Base-by-base conservation (phyloP, 2,797 vertebrate species). In the Champsocephalus esox region DNA sequence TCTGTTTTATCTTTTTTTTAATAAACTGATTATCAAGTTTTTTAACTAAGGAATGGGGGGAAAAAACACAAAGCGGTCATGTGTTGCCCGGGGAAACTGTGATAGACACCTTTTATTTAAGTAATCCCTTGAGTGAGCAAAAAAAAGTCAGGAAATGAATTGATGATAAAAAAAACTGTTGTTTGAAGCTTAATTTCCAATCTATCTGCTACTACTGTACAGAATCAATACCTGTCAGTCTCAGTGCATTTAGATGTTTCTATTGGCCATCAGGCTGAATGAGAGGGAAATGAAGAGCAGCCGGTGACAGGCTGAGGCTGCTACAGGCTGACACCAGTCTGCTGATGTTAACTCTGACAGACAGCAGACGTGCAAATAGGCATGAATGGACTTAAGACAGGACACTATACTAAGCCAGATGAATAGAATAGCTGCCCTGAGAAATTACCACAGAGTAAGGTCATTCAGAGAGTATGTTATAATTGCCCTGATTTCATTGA, bases 251-350 rank as follows among this genome's bases (percentile, higher is more conserved):
- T 64, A 16, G 43, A 72, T 57, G 57, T 51, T 19, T 64, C 66
- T 51, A 62, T 62, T 51, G 71, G 74, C 61, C 24, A 4, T 45
- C 52, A 62, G 58, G 46, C 34, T 73, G 69, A 77, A 38, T 62
- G 69, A 74, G 75, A 66, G 52, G 52, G 52, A 77, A 71, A 77
- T 46, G 41, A 85, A 83, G 70, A 84, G 0, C 4, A 59, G 49
- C 28, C 68, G 32, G 85, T 80, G 83, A 84, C 77, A 81, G 80
- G 73, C 84, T 50, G 85, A 66, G 85, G 46, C 85, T 57, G 83
- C 81, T 86, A 90, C 87, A 66, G 86, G 60, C 84, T 85, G 91
- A 89, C 89, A 93, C 89, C 81, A 63, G 56, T 60, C 71, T 78
- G 66, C 71, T 71, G 71, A 32, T 41, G 54, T 70, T 84, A 70